Base-by-base conservation (phyloP, 1,140 invertebrate genomes). In the Eriosoma lanigerum region DNA sequence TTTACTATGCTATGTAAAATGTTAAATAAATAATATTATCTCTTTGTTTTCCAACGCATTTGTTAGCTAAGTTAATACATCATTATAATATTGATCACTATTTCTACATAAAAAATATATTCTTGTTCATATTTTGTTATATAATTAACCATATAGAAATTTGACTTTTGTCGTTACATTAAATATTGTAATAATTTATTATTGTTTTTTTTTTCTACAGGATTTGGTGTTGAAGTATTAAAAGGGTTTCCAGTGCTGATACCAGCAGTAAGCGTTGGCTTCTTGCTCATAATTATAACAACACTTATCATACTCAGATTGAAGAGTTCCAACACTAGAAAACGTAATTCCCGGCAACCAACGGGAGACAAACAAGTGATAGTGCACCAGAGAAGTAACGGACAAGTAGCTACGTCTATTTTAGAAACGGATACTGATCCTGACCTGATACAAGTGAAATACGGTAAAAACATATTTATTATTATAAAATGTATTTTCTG, bases 341-440 rank as follows among this genome's bases (percentile, higher is more conserved):
- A 78, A 78, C 75, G 75, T 10, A 60, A 85, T 86, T 82, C 86
- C 85, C 70, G 83, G 19, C 44, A 85, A 85, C 56, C 83, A 85
- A 80, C 86, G 85, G 44, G 87, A 85, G 82, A 86, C 87, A 83
- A 83, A 86, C 82, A 86, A 86, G 85, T 83, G 85, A 84, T 85
- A 84, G 56, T 85, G 85, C 80, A 86, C 84, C 73, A 86, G 87
- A 66, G 87, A 86, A 88, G 80, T 86, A 86, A 46, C 86, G 86
- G 73, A 88, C 84, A 86, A 87, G 21, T 88, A 86, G 85, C 84
- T 87, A 70, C 84, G 85, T 60, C 84, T 86, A 80, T 86, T 85
- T 72, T 85, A 84, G 66, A 85, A 85, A 50, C 82, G 84, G 48
- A 83, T 83, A 44, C 83, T 81, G 32, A 82, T 85, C 38, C 32